A percentile compares a stretch with the other conserved stretches of the same genome.
Conservation (phyloP, 2,888 invertebrate species). For the Herminia tarsipennalis region DNA sequence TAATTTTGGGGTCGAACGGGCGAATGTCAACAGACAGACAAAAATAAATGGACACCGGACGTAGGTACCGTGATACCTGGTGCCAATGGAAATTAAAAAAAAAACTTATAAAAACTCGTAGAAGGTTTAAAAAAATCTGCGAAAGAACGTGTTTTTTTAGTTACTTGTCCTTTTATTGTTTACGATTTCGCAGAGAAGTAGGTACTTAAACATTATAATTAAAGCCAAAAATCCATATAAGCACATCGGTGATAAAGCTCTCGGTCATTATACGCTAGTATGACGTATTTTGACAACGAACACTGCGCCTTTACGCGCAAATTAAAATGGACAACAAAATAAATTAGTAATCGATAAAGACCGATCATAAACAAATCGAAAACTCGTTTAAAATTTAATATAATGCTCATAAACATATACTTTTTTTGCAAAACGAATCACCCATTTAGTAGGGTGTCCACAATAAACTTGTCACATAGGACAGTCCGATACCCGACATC, state of each 20-base stretch:
- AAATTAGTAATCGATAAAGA: constrained; percentile 34
- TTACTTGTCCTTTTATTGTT: no score
- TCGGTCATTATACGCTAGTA: constrained; percentile 8
- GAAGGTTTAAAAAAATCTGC: not conserved
- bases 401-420: constrained; percentile 33
- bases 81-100: constrained; percentile 6
- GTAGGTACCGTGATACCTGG: constrained; percentile 16
- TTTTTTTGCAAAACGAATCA: constrained; percentile 61
- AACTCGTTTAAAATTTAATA: constrained; percentile 42
- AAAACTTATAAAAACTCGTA: not conserved
- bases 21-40: constrained; percentile 53
- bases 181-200: no score
- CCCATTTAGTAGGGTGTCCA: constrained; percentile 78
- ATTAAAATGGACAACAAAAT: constrained; percentile 25
- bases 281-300: constrained; percentile 18
- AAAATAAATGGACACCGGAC: constrained; percentile 30
- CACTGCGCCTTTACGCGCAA: constrained; percentile 17
- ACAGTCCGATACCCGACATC: constrained; percentile 76
- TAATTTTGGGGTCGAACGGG: constrained; percentile 53
- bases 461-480: constrained; percentile 76
- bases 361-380: constrained; percentile 36
- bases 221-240: not conserved
- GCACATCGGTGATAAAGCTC: constrained; percentile 4
- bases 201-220: no score
- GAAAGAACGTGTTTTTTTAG: not conserved